phyloP scores from a whole-genome alignment of 2,113 vertebrate species.

The Brienomyrus brachyistius region DNA sequence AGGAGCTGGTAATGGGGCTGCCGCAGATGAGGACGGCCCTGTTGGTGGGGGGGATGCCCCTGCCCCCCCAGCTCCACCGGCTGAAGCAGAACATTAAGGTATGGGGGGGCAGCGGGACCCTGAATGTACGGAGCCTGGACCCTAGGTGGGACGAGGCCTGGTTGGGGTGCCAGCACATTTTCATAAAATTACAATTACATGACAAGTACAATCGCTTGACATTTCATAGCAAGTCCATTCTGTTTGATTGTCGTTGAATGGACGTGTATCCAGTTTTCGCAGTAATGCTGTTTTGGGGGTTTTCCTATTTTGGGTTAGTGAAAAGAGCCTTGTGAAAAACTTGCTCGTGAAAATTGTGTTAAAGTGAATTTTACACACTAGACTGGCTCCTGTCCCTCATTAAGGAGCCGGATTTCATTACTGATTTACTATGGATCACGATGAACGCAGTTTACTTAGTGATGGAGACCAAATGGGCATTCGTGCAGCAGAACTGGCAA shows the following conservation, averaged over 20 bases:
- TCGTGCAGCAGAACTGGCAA: not conserved
- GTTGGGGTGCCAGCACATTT: not conserved
- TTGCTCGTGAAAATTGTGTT: not conserved
- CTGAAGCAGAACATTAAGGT: slow-evolving; percentile 85
- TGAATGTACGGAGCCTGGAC: not conserved
- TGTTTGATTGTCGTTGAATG: not conserved
- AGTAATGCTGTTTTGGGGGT: not conserved
- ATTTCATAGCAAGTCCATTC: not conserved
- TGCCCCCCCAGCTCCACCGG: slow-evolving; percentile 85
- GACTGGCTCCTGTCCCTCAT: not conserved
- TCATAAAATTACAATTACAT: not conserved
- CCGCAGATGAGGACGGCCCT: slow-evolving; percentile 84
- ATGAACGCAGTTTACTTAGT: not conserved
- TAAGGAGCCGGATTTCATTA: not conserved
- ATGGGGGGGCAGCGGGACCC: slow-evolving; percentile 2
- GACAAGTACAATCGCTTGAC: not conserved
- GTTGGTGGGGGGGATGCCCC: slow-evolving; percentile 84
- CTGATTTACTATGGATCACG: not conserved
- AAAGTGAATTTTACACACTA: not conserved
- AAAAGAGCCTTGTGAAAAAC: not conserved
- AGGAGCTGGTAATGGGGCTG: slow-evolving; percentile 80
- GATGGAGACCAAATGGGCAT: not conserved
- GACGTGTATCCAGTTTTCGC: not conserved
- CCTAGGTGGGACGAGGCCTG: not conserved
- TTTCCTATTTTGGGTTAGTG: not conserved